Conservation (phyloP, 2,888 invertebrate genomes). For the Fabriciana adippe region DNA sequence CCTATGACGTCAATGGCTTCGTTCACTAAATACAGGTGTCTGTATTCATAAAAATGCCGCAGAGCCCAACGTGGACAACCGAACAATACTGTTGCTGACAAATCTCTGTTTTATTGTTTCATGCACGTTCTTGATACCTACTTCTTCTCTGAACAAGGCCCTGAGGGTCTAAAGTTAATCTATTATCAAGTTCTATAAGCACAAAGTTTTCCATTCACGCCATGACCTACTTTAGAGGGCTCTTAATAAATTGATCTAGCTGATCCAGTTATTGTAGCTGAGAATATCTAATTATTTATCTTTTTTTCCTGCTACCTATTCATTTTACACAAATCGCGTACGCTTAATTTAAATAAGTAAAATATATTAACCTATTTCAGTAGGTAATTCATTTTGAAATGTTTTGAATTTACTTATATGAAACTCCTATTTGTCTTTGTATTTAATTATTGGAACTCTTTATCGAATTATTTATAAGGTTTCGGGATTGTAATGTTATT, state of each 20-base stretch:
- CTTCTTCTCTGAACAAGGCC: no score
- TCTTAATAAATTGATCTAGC: not conserved
- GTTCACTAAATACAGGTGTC: slow-evolving; percentile 76
- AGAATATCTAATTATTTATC: not conserved
- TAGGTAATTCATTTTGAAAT: no score
- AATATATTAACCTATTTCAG: no score
- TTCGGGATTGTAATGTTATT: no score
- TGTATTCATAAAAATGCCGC: slow-evolving; percentile 53
- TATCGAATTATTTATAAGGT: no score
- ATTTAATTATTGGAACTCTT: no score
- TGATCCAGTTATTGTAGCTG: not conserved
- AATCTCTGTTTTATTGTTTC: slow-evolving; percentile 16
- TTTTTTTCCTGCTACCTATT: not conserved
- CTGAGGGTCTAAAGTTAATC: no score
- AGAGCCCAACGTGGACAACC: slow-evolving; percentile 33
- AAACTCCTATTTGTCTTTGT: no score
- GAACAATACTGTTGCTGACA: slow-evolving; percentile 25
- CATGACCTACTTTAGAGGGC: slow-evolving; percentile 1
- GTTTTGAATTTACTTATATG: no score
- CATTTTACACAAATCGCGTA: not conserved
- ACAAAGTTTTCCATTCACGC: slow-evolving; percentile 1
- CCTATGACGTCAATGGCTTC: slow-evolving; percentile 78
- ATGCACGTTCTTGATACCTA: not conserved
- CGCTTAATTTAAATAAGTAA: no score
- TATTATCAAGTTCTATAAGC: not conserved